Percentiles rank a stretch among this genome's conserved stretches.
These are phyloP conservation scores for Rhopalosiphum padi DNA, from an alignment of 1,140 invertebrate species.

Conservation along the genomic window DNA sequence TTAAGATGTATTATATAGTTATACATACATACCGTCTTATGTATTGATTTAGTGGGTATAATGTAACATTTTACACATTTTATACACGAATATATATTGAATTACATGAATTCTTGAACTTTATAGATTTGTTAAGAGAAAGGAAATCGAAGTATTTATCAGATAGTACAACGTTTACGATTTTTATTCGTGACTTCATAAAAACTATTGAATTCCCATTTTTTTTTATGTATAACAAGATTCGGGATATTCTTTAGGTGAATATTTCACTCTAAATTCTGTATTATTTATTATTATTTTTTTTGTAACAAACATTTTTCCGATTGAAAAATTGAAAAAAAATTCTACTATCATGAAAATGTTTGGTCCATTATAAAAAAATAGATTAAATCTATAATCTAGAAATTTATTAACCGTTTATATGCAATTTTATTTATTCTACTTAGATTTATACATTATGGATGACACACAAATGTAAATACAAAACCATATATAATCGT, in stretches of 20 bases:
- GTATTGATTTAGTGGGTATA: neutral
- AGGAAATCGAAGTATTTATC: constrained; percentile 33
- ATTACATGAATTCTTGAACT: constrained; percentile 28
- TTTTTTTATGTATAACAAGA: neutral
- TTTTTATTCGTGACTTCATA: neutral
- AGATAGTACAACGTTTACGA: neutral
- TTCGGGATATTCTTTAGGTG: neutral
- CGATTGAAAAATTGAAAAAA: neutral
- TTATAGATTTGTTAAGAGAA: constrained; percentile 29
- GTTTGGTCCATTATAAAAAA: neutral
- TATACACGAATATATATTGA: neutral
- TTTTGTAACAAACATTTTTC: neutral
- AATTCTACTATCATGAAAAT: neutral
- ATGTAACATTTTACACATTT: constrained; percentile 4
- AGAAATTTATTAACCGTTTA: neutral
- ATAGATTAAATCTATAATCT: neutral
- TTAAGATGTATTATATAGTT: neutral
- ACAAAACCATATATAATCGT: neutral
- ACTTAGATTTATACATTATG: neutral
- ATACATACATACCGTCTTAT: neutral
- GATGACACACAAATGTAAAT: neutral
- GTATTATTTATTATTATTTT: neutral
- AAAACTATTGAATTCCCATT: neutral
- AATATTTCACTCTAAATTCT: neutral
- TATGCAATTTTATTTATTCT: neutral